phyloP scores from a whole-genome alignment of 2,888 invertebrate species.

The Vesta saturnalis region DNA sequence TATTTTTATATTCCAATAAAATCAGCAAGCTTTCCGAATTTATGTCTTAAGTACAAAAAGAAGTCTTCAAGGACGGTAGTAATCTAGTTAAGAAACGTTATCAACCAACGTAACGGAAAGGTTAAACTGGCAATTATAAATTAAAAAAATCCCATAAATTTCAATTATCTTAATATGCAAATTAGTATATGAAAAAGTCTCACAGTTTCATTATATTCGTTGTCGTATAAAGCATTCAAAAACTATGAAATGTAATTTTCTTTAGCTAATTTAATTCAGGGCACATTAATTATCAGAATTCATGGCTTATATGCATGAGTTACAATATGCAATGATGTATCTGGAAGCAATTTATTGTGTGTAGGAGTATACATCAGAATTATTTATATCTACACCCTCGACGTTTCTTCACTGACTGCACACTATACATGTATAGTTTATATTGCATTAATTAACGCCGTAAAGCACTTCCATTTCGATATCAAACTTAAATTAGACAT shows the following conservation, averaged over 20 bases:
- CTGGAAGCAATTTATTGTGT: slow-evolving; percentile 26
- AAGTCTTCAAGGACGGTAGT: no score
- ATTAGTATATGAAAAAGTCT: not conserved
- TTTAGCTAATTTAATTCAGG: slow-evolving; percentile 15
- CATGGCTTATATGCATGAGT: slow-evolving; percentile 9
- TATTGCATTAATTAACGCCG: slow-evolving; percentile 14
- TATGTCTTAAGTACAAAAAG: no score
- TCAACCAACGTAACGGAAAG: not conserved
- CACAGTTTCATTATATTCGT: not conserved
- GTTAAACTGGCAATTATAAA: not conserved
- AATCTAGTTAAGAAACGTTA: no score
- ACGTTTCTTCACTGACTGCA: not conserved
- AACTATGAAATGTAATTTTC: slow-evolving; percentile 10
- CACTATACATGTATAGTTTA: not conserved
- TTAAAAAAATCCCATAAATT: not conserved
- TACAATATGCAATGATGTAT: slow-evolving; percentile 16
- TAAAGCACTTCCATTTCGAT: slow-evolving; percentile 17
- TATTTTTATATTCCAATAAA: no score
- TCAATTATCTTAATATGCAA: slow-evolving; percentile 1
- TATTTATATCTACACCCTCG: slow-evolving; percentile 16
- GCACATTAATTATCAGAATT: slow-evolving; percentile 19
- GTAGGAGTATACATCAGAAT: slow-evolving; percentile 22
- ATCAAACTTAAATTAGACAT: slow-evolving; percentile 18
- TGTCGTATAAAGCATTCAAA: slow-evolving; percentile 14
- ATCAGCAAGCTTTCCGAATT: no score